Percentiles rank a stretch among this genome's conserved stretches.
Evolutionary conservation across 2,888 invertebrate genomes (phyloP).

Genomic region (Apamea crenata): DNA sequence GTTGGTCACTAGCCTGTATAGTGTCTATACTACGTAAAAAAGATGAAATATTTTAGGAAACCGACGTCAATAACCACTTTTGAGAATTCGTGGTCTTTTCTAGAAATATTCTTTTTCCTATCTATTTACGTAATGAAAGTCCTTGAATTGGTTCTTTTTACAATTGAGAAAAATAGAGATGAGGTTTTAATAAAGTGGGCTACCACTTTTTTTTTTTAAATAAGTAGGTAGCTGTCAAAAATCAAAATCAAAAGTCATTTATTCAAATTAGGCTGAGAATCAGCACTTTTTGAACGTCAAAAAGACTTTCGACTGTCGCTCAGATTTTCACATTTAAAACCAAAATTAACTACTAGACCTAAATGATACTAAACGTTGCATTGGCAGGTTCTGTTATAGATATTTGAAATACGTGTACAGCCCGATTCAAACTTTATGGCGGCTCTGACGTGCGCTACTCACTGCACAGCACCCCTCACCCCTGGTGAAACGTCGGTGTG

Average conservation of each 20-base stretch:
- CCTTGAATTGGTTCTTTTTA: not conserved
- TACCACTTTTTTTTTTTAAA: not conserved
- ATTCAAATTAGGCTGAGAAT: too few relatives aligned
- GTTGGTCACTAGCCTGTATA: slow-evolving; percentile 3
- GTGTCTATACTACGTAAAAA: slow-evolving; percentile 6
- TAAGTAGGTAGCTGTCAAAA: too few relatives aligned
- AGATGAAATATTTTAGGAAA: slow-evolving; percentile 3
- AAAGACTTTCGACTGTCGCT: too few relatives aligned
- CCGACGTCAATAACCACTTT: slow-evolving; percentile 7
- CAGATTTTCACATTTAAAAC: not conserved
- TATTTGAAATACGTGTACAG: not conserved
- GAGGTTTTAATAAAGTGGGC: not conserved
- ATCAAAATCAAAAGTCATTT: too few relatives aligned
- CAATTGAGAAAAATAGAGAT: not conserved
- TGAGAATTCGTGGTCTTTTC: slow-evolving; percentile 6
- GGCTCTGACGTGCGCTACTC: not conserved
- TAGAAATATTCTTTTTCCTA: slow-evolving; percentile 11
- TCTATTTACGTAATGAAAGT: not conserved
- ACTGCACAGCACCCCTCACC: not conserved
- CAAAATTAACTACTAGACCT: not conserved
- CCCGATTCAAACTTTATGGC: not conserved
- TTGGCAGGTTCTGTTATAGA: not conserved
- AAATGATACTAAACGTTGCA: not conserved
- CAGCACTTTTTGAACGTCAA: too few relatives aligned
- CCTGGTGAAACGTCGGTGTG: not conserved